Evolutionary conservation across 2,888 invertebrate species (phyloP), one percentile per base, ranked within the genome.

Genomic region (Synanthedon formicaeformis): DNA sequence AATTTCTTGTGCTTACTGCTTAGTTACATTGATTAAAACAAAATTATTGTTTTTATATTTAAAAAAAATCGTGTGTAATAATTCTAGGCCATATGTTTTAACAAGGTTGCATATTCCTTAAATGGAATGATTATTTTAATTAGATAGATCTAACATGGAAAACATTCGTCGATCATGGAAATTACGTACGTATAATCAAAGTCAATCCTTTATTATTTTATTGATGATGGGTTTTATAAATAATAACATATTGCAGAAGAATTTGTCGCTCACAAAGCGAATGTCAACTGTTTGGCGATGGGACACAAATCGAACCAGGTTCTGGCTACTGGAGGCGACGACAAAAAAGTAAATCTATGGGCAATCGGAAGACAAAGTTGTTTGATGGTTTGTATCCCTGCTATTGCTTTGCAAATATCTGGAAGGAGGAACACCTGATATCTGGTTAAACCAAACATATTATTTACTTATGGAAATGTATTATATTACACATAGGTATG

Each of bases 321-420:
- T 52, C 90, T 97, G 77, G 96, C 95, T 48, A 96, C 96, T 56
- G 98, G 98, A 54, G 98, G 98, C 56, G 97, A 97, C 77, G 98
- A 98, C 87, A 95, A 96, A 77, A 97, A 97, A 85, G 97, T 98
- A 52, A 98, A 98, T 83, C 86, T 98, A 61, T 98, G 98, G 98
- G 96, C 97, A 12, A 94, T 98, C 59, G 98, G 97, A 45, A 95
- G 97, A 73, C 93, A 95, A 68, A 96, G 95, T 78, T 97, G 97
- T 86, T 94, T 98, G 71, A 95, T 98, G 97, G 96, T 96, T 80
- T 77, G 88, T 80, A 61, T 49, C 13, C 2, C 11, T 14, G 6
- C 6, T 41, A 41, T 45, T 8, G 2, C n/a, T 2, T 10, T 34
- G 34, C 10, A 34, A 23, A 23, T 23, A 1, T 23, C 5, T 23